Evolutionary conservation across 2,888 invertebrate species (phyloP), one percentile per base, ranked within the genome.

Genomic region (Anorthoa munda): DNA sequence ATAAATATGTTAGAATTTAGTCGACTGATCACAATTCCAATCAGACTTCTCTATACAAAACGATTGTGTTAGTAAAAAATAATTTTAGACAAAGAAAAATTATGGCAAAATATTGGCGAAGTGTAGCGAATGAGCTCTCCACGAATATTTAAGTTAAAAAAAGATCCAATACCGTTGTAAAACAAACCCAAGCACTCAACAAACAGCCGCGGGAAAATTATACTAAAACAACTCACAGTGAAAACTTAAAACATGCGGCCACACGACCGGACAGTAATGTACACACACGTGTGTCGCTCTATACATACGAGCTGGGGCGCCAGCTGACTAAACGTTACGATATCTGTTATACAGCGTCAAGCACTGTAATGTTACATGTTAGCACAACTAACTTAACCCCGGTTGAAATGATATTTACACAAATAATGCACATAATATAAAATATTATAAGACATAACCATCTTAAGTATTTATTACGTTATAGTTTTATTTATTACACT

Each of bases 31-130:
- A 87, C 89, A 88, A 89, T 87, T 89, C 75, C 86, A 87, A 92
- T 91, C 92, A 90, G 91, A 91, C 90, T 88, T 90, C 84, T 87
- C 86, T 89, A 91, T 84, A 91, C 87, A 92, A 91, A 83, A 85
- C 78, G 76, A 79, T 63, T 81, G 85, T 85, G 92, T 94, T 94
- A 94, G 92, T 93, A 92, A 90, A 91, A 90, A 90, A 90, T 87
- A 88, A 88, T 92, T 92, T 92, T 89, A 91, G 89, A 87, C 85
- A 91, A 91, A 90, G 39, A 90, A 89, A 89, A 90, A 91, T 92
- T 95, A 96, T 96, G 95, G 96, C 96, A 95, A 95, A 95, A 94
- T 91, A 95, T 94, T 95, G 95, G 95, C 95, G 93, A 94, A 95
- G 93, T 93, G 86, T 92, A 92, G 91, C 92, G 86, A 89, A 90